Evolutionary conservation across 2,888 invertebrate genomes (phyloP).

Genomic region (Pterostichus madidus): DNA sequence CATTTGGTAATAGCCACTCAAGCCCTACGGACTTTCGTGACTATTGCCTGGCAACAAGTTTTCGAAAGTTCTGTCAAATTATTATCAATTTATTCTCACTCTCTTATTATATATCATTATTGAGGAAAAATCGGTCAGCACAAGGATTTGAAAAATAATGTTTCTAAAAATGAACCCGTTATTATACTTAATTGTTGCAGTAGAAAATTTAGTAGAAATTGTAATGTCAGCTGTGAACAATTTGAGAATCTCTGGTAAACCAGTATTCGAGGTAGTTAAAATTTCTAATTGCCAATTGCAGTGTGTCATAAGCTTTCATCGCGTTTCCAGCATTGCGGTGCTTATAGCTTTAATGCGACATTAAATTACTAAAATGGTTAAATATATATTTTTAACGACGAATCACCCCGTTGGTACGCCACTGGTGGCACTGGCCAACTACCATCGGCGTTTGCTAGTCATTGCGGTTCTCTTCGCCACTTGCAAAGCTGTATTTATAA

Average conservation of each 20-base stretch:
- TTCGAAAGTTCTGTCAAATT: too few relatives aligned
- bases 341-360: constrained; percentile 55
- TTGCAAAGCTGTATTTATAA: constrained; percentile 43
- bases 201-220: too few relatives aligned
- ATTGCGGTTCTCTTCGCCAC: constrained; percentile 22
- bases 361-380: constrained; percentile 50
- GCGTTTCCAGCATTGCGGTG: constrained; percentile 38
- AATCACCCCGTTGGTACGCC: constrained; percentile 19
- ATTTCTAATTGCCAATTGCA: constrained; percentile 51
- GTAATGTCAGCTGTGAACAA: not conserved
- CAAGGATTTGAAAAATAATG: too few relatives aligned
- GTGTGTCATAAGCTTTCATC: constrained; percentile 53
- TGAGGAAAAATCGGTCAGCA: too few relatives aligned
- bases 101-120: too few relatives aligned
- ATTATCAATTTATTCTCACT: too few relatives aligned
- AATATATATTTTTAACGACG: constrained; percentile 26
- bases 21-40: too few relatives aligned
- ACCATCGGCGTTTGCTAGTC: constrained; percentile 27
- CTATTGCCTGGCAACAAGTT: too few relatives aligned
- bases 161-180: too few relatives aligned
- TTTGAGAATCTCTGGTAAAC: constrained; percentile 8
- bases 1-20: too few relatives aligned
- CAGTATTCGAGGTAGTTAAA: constrained; percentile 32
- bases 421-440: constrained; percentile 19
- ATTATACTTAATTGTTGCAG: too few relatives aligned